phyloP scores from a whole-genome alignment of 2,888 invertebrate genomes.

The Eulithis prunata region DNA sequence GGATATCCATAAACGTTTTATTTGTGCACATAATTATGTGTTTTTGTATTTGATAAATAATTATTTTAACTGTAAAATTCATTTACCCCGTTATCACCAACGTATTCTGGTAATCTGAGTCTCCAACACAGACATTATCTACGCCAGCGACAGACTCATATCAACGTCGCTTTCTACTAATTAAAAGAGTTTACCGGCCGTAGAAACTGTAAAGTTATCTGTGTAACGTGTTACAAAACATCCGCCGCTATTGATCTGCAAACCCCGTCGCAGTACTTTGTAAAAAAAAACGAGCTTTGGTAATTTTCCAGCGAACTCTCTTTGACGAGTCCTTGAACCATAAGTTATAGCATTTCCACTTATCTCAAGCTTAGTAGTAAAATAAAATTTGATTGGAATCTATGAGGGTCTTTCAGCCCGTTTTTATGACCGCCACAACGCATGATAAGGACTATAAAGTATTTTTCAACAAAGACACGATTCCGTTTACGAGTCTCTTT shows the following conservation, averaged over 20 bases:
- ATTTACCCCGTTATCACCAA: neutral
- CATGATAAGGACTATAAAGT: conserved; percentile 46
- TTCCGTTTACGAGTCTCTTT: conserved; percentile 34
- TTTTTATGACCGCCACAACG: conserved; percentile 49
- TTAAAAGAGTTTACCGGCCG: neutral
- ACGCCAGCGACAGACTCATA: neutral
- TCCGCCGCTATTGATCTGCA: too few relatives aligned
- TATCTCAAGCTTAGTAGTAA: conserved; percentile 47
- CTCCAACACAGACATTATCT: neutral
- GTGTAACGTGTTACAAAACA: conserved; percentile 2
- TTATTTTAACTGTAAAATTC: neutral
- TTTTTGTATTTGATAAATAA: neutral
- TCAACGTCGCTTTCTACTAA: neutral
- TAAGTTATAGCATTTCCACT: conserved; percentile 37
- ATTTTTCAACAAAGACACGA: conserved; percentile 41
- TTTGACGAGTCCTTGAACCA: conserved; percentile 20
- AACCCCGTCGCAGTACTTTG: neutral
- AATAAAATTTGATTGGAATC: conserved; percentile 46
- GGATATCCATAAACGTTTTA: too few relatives aligned
- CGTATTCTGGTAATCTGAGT: too few relatives aligned
- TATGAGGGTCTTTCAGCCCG: conserved; percentile 43
- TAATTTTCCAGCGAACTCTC: conserved; percentile 26
- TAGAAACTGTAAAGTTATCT: conserved; percentile 1
- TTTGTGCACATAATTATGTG: too few relatives aligned
- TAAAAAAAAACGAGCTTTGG: neutral